A percentile compares a stretch with the other conserved stretches of the same genome.
Evolutionary conservation across 2,113 vertebrate genomes (phyloP).

Genomic region (Eleginops maclovinus): DNA sequence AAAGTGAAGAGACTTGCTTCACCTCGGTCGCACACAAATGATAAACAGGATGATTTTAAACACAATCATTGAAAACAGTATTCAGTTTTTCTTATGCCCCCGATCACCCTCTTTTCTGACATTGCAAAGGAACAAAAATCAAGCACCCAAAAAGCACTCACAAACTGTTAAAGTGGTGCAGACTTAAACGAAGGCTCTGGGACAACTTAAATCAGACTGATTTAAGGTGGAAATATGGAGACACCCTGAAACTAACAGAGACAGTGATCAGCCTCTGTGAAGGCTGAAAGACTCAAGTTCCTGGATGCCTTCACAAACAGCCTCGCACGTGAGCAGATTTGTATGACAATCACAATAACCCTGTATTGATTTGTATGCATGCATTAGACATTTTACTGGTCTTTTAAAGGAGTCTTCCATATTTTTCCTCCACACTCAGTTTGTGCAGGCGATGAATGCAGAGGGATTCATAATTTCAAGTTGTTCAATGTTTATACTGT

Average conservation of each 20-base stretch:
- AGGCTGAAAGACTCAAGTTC: constrained; percentile 32
- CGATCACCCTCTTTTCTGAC: constrained; percentile 51
- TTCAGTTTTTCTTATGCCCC: constrained; percentile 65
- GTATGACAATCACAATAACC: constrained; percentile 80
- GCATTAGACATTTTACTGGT: constrained; percentile 42
- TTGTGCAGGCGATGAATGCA: constrained; percentile 61
- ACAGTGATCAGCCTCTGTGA: constrained; percentile 24
- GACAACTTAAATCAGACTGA: constrained; percentile 44
- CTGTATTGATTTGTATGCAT: constrained; percentile 56
- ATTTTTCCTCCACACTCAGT: constrained; percentile 65
- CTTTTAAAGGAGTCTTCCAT: constrained; percentile 83
- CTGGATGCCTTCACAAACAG: constrained; percentile 20
- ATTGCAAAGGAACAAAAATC: constrained; percentile 71
- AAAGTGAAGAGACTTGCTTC: constrained; percentile 53
- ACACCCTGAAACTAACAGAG: constrained; percentile 20
- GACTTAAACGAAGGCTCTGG: constrained; percentile 38
- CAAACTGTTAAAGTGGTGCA: constrained; percentile 7
- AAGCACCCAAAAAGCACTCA: constrained; percentile 33
- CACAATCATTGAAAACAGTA: constrained; percentile 74
- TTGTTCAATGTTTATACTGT: constrained; percentile 74
- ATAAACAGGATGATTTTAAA: constrained; percentile 75
- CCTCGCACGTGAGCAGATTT: constrained; percentile 50
- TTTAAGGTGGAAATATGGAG: constrained; percentile 60
- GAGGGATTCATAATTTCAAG: constrained; percentile 57
- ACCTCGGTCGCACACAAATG: constrained; percentile 54